phyloP scores from a whole-genome alignment of 2,888 invertebrate genomes.

The Arrhopalites spinosus region DNA sequence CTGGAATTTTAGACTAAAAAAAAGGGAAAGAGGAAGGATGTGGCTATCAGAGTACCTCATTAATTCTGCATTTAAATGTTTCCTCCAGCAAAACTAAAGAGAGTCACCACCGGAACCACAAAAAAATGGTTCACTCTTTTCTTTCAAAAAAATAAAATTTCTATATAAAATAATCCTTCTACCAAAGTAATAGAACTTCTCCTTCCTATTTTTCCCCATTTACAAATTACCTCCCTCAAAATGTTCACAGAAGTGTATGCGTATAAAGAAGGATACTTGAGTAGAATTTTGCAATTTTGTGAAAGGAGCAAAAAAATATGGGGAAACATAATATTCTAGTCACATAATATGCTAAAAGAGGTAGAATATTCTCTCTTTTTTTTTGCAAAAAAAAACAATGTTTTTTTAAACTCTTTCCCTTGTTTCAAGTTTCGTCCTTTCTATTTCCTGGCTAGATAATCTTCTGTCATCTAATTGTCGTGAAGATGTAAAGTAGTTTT shows the following conservation, averaged over 20 bases:
- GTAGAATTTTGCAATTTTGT: no score
- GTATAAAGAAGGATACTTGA: no score
- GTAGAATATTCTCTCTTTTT: not conserved
- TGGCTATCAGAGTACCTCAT: conserved; percentile 8
- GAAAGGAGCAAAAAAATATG: no score
- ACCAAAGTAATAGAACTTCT: no score
- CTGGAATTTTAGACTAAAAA: not conserved
- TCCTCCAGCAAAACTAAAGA: not conserved
- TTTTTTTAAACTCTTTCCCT: not conserved
- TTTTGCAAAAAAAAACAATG: not conserved
- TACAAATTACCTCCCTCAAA: no score
- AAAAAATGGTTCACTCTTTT: no score
- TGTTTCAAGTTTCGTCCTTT: not conserved
- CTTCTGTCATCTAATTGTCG: not conserved
- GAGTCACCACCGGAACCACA: not conserved
- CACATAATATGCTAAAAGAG: not conserved
- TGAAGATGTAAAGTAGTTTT: not conserved
- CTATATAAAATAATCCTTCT: no score
- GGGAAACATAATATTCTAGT: not conserved
- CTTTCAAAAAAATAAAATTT: no score
- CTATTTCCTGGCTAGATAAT: not conserved
- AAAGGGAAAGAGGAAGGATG: not conserved
- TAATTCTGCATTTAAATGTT: conserved; percentile 9
- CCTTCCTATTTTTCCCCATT: no score
- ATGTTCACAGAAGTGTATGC: no score